Evolutionary conservation across 2,797 vertebrate species (phyloP).

Genomic region (Myotis pilosus): DNA sequence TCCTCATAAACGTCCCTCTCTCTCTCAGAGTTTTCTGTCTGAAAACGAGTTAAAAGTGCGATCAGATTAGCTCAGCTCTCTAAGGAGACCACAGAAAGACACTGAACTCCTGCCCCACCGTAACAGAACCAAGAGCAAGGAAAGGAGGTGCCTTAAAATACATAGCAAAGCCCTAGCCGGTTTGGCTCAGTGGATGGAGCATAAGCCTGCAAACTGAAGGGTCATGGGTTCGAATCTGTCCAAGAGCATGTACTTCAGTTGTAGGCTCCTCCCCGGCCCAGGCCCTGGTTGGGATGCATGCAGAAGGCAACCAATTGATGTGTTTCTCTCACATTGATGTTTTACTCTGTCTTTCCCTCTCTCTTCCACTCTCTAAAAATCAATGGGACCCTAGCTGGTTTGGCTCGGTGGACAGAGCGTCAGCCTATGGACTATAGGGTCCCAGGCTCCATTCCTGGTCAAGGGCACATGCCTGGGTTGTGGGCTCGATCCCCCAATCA

Average conservation of each 20-base stretch:
- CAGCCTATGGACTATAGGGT: too few species aligned
- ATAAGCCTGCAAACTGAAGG: background rate
- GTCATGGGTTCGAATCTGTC: background rate
- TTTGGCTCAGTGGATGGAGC: background rate
- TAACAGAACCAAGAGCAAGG: background rate
- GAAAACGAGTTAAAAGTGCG: constrained; percentile 54
- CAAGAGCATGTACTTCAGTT: too few species aligned
- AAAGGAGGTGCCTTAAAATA: too few species aligned
- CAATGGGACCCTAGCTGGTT: background rate
- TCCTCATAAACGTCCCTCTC: constrained; percentile 97
- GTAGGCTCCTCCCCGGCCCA: too few species aligned
- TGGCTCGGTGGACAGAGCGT: background rate
- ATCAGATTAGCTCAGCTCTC: constrained; percentile 20
- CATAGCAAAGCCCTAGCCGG: background rate
- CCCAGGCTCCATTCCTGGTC: too few species aligned
- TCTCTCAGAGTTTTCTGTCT: constrained; percentile 90
- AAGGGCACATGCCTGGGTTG: too few species aligned
- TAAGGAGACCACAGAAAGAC: background rate
- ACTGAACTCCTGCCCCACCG: background rate
- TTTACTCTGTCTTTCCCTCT: background rate
- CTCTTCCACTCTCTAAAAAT: background rate
- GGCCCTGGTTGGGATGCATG: too few species aligned
- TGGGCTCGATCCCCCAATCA: too few species aligned
- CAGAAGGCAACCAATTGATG: too few species aligned
- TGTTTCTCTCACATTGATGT: too few species aligned